Evolutionary conservation across 2,888 invertebrate genomes (phyloP), one percentile per base, ranked within the genome.

Genomic region (Hylaea fasciaria): DNA sequence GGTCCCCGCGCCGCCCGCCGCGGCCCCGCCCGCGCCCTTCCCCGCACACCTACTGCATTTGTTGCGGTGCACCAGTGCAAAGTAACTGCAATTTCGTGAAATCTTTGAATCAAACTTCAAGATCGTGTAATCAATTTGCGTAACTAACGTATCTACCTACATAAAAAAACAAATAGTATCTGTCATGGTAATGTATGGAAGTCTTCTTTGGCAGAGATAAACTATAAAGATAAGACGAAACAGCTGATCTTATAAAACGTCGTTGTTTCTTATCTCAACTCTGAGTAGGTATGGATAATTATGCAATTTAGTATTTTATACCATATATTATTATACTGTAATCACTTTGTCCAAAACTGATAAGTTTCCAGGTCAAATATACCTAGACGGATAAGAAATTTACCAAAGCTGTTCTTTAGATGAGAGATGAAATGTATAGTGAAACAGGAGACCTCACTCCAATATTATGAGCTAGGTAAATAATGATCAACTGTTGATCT

Each of bases 11-110:
- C 85, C 69, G 77, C 72, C 78, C 69, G 72, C 76, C 78, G 76
- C 54, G 53, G 57, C 66, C 74, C 76, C 83, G 78, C 83, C 85
- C 79, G 76, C 85, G 73, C 85, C 68, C 76, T 71, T 74, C 80
- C 3, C 77, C 81, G 70, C 74, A 76, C 75, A 76, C 67, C 80
- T 73, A 72, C 77, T 86, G 89, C 90, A 90, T 86, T 90, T 89
- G 80, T 89, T 90, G 78, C 88, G 69, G 87, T 87, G 87, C 87
- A 74, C 65, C 73, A 58, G 39, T 80, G 77, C 79, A 77, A 22
- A 22, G 3, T 22, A 22, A 72, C 70, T 82, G 77, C 78, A 74
- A 74, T 65, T 77, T 66, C 47, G n/a, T 22, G 22, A 22, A 3
- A 22, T 22, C 22, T 3, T 22, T 22, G 5, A 22, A 45, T 32